Conservation (phyloP, 2,888 invertebrate genomes). For the Hipparchia semele region DNA sequence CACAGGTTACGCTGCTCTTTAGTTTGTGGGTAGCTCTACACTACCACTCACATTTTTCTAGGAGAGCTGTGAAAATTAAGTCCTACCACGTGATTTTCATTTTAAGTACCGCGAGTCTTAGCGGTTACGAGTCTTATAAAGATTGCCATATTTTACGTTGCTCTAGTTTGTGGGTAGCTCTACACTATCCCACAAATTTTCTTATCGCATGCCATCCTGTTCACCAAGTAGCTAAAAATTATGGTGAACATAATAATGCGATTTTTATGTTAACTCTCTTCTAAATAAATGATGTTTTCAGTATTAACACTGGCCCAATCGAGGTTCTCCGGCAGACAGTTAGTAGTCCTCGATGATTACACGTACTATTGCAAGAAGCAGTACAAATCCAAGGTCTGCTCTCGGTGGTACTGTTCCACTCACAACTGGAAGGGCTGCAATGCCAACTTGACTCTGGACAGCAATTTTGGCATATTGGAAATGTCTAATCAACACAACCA, state of each 20-base stretch:
- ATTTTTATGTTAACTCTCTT: constrained; percentile 29
- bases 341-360: constrained; percentile 67
- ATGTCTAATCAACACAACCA: constrained; percentile 61
- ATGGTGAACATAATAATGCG: neutral
- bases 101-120: too few species aligned
- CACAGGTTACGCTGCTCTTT: too few species aligned
- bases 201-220: too few species aligned
- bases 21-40: too few species aligned
- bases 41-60: too few species aligned
- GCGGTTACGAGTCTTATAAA: too few species aligned
- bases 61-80: too few species aligned
- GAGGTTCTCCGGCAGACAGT: constrained; percentile 64
- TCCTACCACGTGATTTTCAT: too few species aligned
- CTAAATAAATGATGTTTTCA: constrained; percentile 27
- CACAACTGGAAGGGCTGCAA: constrained; percentile 72
- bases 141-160: too few species aligned
- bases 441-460: constrained; percentile 63
- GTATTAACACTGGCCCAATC: constrained; percentile 58
- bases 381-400: constrained; percentile 62
- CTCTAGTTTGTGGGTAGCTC: too few species aligned
- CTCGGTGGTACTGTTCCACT: constrained; percentile 73
- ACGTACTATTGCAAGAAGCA: constrained; percentile 72
- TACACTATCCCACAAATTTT: too few species aligned
- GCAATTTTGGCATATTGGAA: constrained; percentile 58
- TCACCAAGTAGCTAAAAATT: too few species aligned